Evolutionary conservation across 2,113 vertebrate genomes (phyloP).

Genomic region (Pluvianellus socialis): DNA sequence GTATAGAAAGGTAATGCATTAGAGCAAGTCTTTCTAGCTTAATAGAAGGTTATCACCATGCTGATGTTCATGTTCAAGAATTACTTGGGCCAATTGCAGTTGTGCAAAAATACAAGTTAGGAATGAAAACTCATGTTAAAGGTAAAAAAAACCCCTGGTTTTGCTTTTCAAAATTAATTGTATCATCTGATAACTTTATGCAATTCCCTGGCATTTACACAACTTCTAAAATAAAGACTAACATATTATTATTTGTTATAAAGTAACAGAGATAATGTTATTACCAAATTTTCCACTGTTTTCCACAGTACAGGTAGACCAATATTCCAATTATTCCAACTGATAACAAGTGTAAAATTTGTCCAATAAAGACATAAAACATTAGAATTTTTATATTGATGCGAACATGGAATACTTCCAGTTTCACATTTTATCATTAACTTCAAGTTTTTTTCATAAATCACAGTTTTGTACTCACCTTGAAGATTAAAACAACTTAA

Average conservation of each 20-base stretch:
- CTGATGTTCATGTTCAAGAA: background rate
- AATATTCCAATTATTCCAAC: background rate
- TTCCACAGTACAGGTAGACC: background rate
- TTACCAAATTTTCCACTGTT: background rate
- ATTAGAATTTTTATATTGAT: background rate
- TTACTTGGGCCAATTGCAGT: background rate
- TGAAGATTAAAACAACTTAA: background rate
- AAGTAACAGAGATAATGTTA: background rate
- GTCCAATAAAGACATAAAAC: background rate
- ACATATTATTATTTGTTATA: background rate
- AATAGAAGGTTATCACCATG: background rate
- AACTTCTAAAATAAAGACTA: background rate
- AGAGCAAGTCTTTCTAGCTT: background rate
- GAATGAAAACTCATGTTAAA: background rate
- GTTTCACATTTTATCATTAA: background rate
- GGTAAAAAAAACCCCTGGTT: background rate
- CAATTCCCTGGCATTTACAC: background rate
- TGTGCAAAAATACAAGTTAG: background rate
- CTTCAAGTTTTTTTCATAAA: background rate
- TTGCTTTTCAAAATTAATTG: background rate
- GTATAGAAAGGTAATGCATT: background rate
- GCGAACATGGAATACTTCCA: background rate
- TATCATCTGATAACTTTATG: background rate
- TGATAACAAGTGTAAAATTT: background rate
- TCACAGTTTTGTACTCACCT: background rate